A percentile compares a stretch with the other conserved stretches of the same genome.
phyloP scores from a whole-genome alignment of 92 coral and sea anemone species.

The Meandrina meandrites region DNA sequence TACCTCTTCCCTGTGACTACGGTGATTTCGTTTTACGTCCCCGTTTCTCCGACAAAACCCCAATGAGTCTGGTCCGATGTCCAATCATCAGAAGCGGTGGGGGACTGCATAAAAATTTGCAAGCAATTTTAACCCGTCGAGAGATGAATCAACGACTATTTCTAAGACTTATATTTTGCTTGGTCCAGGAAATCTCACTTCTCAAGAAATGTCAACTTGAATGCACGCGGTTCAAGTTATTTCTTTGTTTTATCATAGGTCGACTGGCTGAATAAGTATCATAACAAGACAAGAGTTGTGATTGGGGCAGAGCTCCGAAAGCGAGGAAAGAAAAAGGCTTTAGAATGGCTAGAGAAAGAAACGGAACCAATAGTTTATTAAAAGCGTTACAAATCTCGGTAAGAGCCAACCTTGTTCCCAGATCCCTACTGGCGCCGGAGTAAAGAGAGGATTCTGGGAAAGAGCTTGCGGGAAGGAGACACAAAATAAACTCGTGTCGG shows the following conservation, averaged over 20 bases:
- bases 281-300: constrained; percentile 60
- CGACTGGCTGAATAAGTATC: constrained; percentile 87
- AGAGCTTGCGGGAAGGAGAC: not conserved
- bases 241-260: constrained; percentile 60
- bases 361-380: constrained; percentile 57
- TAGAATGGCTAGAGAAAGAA: constrained; percentile 68
- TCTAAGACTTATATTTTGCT: not conserved
- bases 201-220: not conserved
- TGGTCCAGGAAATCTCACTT: too few species aligned
- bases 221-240: not conserved
- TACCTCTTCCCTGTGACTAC: too few species aligned
- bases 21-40: too few species aligned
- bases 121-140: too few species aligned
- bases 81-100: too few species aligned
- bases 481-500: not conserved
- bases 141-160: not conserved
- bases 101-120: too few species aligned
- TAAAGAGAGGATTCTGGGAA: not conserved
- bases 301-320: constrained; percentile 72
- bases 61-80: too few species aligned
- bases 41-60: too few species aligned
- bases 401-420: not conserved
- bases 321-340: constrained; percentile 62
- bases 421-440: not conserved
- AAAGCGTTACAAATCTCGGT: not conserved